Evolutionary conservation across 2,888 invertebrate species (phyloP), one percentile per base, ranked within the genome.

Genomic region (Allacma fusca): DNA sequence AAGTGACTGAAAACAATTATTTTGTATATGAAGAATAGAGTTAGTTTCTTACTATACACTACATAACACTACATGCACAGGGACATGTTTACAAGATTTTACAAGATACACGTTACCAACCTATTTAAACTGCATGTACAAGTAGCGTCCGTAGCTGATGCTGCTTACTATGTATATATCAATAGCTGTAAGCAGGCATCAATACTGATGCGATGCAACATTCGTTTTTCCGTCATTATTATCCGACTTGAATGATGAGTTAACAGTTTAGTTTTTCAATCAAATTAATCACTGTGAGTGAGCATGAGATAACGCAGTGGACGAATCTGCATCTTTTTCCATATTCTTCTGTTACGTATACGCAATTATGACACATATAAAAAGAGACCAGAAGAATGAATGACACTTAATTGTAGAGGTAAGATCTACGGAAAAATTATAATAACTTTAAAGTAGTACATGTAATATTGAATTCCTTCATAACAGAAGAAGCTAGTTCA

Each of bases 1-100:
- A 40, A 72, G 72, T 77, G 80, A 81, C 80, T 82, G 79, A 81
- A 71, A 44, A 70, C 13, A 70, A 70, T 21, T 67, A 67, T 76
- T 68, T 59, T 74, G 21, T 71, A 71, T 71, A 28, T 71, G 29
- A 24, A 28, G 65, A 65, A 65, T 65, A 65, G 65, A 65, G 9
- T 65, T 28, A 65, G 65, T 65, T 50, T 50, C 65, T 65, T 65
- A 65, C 65, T 65, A 26, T 65, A 65, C 7, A 65, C 26, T 29
- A 65, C 13, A 7, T 13, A 65, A 26, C 23, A 24, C n/a, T 50
- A 50, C 26, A 65, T 65, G 65, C 65, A 65, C 65, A 9, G 28
- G 65, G 28, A 65, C 29, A 65, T 24, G 12, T 24, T 62, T 62
- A 62, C 62, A 62, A 62, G 62, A 62, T 62, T 12, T 23, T 62